phyloP scores from a whole-genome alignment of 2,888 invertebrate species.

The Trachelus stipa region DNA sequence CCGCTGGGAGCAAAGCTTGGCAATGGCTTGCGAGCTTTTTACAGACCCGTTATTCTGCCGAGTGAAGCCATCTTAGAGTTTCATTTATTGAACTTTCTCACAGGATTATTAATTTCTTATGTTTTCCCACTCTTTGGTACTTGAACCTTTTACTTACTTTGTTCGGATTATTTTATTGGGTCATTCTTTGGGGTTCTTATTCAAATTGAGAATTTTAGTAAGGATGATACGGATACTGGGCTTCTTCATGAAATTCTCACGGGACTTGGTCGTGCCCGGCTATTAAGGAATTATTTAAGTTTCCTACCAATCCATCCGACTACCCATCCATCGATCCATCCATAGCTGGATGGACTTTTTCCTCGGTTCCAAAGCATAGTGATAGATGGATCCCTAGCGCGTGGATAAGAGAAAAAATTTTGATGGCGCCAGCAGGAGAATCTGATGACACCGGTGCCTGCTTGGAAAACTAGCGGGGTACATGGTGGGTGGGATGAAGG shows the following conservation, averaged over 20 bases:
- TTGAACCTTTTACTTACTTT: background rate
- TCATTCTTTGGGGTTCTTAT: background rate
- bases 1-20: background rate
- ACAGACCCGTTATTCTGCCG: background rate
- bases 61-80: background rate
- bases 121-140: background rate
- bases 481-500: background rate
- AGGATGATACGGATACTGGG: background rate
- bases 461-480: background rate
- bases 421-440: background rate
- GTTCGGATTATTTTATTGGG: background rate
- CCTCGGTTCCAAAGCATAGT: background rate
- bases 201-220: background rate
- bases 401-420: background rate
- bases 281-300: background rate
- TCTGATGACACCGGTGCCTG: background rate
- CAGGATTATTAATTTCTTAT: background rate
- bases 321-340: background rate
- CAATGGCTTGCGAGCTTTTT: background rate
- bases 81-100: background rate
- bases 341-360: background rate
- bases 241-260: background rate
- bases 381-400: background rate
- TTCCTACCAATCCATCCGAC: background rate
- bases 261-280: background rate